A percentile compares a stretch with the other conserved stretches of the same genome.
Conservation (phyloP, 2,113 vertebrate species). For the Trematocara unimaculatum region DNA sequence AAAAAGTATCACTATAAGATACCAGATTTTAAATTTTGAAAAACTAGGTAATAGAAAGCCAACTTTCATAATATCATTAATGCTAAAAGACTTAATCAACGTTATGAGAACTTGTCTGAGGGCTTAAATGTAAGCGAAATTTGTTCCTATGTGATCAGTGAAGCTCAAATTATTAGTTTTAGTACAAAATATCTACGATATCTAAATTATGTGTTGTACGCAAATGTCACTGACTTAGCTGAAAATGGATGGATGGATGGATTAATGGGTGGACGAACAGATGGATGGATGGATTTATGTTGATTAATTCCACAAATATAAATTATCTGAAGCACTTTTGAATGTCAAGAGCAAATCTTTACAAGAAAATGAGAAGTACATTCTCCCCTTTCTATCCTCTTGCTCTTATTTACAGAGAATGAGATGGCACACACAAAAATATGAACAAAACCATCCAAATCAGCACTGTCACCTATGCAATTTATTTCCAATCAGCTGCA, state of each 20-base stretch:
- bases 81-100: not conserved
- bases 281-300: not conserved
- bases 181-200: not conserved
- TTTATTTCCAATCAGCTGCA: not conserved
- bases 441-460: not conserved
- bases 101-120: not conserved
- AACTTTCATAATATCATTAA: not conserved
- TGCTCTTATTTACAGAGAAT: not conserved
- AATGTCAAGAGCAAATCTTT: not conserved
- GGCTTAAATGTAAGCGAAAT: not conserved
- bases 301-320: not conserved
- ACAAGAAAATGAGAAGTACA: not conserved
- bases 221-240: not conserved
- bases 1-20: not conserved
- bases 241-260: not conserved
- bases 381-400: not conserved
- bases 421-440: not conserved
- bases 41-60: not conserved
- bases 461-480: not conserved
- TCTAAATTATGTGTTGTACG: not conserved
- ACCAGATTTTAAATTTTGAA: not conserved
- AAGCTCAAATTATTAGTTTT: not conserved
- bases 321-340: not conserved
- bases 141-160: not conserved
- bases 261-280: not conserved